phyloP scores from a whole-genome alignment of 1,140 invertebrate species.

The Teleogryllus occipitalis region DNA sequence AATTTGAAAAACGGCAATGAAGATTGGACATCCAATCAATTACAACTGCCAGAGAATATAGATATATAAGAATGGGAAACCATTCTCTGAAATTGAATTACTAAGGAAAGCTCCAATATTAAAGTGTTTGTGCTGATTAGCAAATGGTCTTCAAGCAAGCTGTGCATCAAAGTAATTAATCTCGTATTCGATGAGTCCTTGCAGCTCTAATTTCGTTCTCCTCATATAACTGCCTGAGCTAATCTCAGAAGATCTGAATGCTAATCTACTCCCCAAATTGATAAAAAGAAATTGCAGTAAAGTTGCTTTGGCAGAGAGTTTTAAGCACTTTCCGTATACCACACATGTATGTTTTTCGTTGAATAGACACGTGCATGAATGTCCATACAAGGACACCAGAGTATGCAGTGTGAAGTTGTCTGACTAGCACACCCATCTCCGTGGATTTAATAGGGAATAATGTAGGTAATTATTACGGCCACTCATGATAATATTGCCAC shows the following conservation, averaged over 20 bases:
- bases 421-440: conserved; percentile 3
- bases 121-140: background rate
- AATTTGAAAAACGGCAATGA: background rate
- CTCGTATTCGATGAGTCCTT: background rate
- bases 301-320: background rate
- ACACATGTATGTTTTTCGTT: background rate
- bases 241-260: background rate
- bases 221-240: background rate
- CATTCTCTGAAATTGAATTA: background rate
- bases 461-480: background rate
- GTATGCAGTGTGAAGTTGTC: background rate
- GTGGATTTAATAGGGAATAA: background rate
- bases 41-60: background rate
- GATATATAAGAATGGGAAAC: too few species aligned
- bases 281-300: background rate
- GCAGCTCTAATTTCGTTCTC: background rate
- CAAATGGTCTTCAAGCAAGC: background rate
- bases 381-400: background rate
- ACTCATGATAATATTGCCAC: conserved; percentile 80
- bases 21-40: background rate
- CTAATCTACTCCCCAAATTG: background rate
- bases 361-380: conserved; percentile 1
- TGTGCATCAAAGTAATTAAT: background rate
- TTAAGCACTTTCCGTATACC: background rate
- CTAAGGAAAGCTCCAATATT: background rate